Base-by-base conservation (phyloP, 2,888 invertebrate genomes). In the Pollenia amentaria region DNA sequence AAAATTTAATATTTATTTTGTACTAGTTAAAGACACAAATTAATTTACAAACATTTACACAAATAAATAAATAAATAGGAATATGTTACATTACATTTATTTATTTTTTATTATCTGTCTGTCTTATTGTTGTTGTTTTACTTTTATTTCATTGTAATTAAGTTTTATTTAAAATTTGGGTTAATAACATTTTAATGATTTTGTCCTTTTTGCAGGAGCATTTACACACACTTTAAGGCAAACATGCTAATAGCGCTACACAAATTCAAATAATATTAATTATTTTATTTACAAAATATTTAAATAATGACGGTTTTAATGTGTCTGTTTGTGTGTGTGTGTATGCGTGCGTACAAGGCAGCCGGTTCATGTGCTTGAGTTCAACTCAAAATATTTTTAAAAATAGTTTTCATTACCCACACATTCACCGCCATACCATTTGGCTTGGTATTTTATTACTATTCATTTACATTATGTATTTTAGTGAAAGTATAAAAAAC, bases 181-280 rank as follows among this genome's bases (percentile, higher is more conserved):
- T 80, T 85, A 80, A 80, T 65, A 57, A 38, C 48, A 57, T 84
- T 84, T 84, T 78, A 84, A 84, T 80, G 62, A 69, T 53, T 84
- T 40, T 55, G 40, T 14, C 67, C 51, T 75, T 70, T 64, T 82
- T 69, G 60, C 16, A 29, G 67, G 3, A 65, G 10, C 18, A 51
- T 16, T n/a, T 64, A n/a, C n/a, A n/a, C 10, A 48, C 48, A 48
- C 48, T 38, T 48, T 14, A 8, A 48, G 14, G 48, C 11, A 48
- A 7, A 65, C 21, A 14, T 21, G 42, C 18, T 42, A 6, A 40
- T 9, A 62, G 42, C 21, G 57, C 16, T 7, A 51, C 3, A 4
- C 60, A 48, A 8, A 62, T 64, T 14, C 6, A 64, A 44, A 51
- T 9, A 21, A 51, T 67, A 38, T 46, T 65, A 55, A 55, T 65